Conservation (phyloP, 1,140 invertebrate species). For the Calycopis cecrops region DNA sequence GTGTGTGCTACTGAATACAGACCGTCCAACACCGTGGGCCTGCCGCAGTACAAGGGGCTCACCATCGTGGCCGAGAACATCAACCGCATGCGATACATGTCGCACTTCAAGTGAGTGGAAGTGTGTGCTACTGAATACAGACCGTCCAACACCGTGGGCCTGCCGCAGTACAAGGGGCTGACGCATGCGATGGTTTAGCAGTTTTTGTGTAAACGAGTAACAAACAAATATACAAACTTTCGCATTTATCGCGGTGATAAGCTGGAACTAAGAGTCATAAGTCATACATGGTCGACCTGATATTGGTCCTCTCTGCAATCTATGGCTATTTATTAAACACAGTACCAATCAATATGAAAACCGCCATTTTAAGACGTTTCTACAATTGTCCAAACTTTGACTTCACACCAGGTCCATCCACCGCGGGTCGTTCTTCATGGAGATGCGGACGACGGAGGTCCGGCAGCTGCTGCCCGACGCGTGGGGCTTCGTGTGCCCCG, state of each 20-base stretch:
- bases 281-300: too few relatives aligned
- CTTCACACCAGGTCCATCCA: constrained; percentile 85
- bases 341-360: too few relatives aligned
- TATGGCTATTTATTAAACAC: too few relatives aligned
- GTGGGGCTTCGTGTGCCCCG: constrained; percentile 99
- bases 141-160: constrained; percentile 82
- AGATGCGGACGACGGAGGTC: constrained; percentile 97
- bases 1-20: constrained; percentile 96
- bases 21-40: constrained; percentile 82
- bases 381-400: too few relatives aligned
- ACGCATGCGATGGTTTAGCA: constrained; percentile 94
- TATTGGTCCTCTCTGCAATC: too few relatives aligned
- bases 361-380: too few relatives aligned
- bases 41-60: constrained; percentile 93
- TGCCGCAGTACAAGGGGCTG: constrained; percentile 92
- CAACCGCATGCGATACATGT: constrained; percentile 96
- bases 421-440: constrained; percentile 95
- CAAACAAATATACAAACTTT: too few relatives aligned
- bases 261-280: too few relatives aligned
- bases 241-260: too few relatives aligned
- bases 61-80: constrained; percentile 97
- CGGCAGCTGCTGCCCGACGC: constrained; percentile 96
- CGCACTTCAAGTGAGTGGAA: constrained; percentile 90
- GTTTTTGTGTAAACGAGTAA: too few relatives aligned
- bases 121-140: constrained; percentile 96